phyloP scores from a whole-genome alignment of 2,888 invertebrate species.

The Heliconius hortense region DNA sequence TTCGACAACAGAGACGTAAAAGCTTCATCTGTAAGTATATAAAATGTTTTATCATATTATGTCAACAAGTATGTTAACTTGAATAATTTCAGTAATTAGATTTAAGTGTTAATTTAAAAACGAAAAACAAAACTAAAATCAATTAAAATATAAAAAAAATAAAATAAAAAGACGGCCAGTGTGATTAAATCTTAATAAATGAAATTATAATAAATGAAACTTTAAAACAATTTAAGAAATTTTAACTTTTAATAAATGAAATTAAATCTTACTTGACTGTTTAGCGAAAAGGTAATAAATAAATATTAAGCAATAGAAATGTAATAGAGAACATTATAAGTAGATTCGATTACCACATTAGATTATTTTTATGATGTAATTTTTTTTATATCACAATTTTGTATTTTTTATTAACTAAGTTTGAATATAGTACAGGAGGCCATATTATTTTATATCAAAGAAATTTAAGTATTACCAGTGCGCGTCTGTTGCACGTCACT shows the following conservation, averaged over 20 bases:
- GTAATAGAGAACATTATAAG: slow-evolving; percentile 4
- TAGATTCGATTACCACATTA: neutral
- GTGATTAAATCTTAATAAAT: no score
- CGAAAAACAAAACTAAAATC: neutral
- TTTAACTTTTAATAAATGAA: no score
- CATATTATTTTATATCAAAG: no score
- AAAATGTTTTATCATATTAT: neutral
- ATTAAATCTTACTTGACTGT: neutral
- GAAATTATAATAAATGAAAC: no score
- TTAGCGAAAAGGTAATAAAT: neutral
- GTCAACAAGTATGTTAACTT: neutral
- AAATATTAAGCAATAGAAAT: neutral
- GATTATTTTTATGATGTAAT: neutral
- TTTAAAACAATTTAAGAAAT: no score
- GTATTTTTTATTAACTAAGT: no score
- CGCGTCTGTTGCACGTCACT: no score
- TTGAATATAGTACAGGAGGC: no score
- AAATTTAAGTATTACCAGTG: no score
- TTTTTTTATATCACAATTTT: no score
- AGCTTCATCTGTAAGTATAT: slow-evolving; percentile 58
- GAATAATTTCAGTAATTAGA: neutral
- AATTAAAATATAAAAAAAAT: neutral
- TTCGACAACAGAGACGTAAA: slow-evolving; percentile 66
- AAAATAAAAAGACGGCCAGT: neutral
- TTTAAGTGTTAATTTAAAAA: neutral